These are phyloP conservation scores for Tholera decimalis DNA, from an alignment of 2,888 invertebrate genomes.

Conservation along the genomic window DNA sequence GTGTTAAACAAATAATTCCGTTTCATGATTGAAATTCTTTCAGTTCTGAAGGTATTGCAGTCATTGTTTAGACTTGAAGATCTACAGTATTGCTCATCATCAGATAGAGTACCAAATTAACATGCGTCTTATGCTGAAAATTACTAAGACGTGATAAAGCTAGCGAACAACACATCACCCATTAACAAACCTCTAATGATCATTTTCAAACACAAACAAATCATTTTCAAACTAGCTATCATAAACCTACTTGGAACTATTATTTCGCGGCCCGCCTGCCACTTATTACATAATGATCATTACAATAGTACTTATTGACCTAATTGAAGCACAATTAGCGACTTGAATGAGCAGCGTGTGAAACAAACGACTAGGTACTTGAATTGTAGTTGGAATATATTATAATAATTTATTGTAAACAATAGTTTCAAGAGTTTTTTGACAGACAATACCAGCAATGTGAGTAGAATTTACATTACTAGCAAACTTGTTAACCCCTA, in stretches of 20 bases:
- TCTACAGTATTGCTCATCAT: no score
- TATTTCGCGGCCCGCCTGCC: slow-evolving; percentile 12
- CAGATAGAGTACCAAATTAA: no score
- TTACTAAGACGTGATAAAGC: neutral
- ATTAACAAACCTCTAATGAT: slow-evolving; percentile 1
- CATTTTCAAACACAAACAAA: slow-evolving; percentile 39
- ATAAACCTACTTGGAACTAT: slow-evolving; percentile 35
- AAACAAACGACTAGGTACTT: slow-evolving; percentile 53
- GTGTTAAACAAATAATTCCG: neutral
- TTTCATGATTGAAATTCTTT: neutral
- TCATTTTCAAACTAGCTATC: slow-evolving; percentile 25
- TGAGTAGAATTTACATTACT: no score
- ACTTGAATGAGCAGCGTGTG: slow-evolving; percentile 50
- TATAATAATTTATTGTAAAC: slow-evolving; percentile 26
- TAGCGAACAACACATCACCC: neutral
- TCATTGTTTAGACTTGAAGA: no score
- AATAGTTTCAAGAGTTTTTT: slow-evolving; percentile 11
- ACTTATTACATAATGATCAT: slow-evolving; percentile 47
- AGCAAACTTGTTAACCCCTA: no score
- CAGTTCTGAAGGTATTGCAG: neutral
- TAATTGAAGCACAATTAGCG: slow-evolving; percentile 55
- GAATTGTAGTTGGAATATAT: slow-evolving; percentile 34
- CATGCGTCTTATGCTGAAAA: neutral
- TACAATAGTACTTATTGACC: slow-evolving; percentile 54
- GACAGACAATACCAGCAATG: neutral